These are phyloP conservation scores for Ophioninae sp. DNA, from an alignment of 2,888 invertebrate genomes.

Conservation along the genomic window DNA sequence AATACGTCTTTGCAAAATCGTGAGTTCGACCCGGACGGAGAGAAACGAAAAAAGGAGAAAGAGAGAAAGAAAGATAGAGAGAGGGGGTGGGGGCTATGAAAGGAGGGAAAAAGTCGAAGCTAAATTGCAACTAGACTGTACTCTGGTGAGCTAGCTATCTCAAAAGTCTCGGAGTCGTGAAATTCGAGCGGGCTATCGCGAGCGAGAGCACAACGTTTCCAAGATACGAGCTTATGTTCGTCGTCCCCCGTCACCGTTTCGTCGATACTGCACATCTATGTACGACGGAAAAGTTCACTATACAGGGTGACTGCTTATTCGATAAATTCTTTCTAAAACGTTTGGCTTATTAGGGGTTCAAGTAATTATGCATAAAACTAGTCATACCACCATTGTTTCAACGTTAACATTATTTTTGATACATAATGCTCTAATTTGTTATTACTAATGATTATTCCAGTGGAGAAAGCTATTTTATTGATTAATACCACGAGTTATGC, in stretches of 20 bases:
- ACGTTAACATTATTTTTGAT: too few relatives aligned
- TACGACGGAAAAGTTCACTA: neutral
- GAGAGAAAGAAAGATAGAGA: neutral
- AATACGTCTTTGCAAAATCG: conserved; percentile 48
- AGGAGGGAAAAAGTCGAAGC: neutral
- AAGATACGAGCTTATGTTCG: conserved; percentile 26
- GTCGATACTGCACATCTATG: neutral
- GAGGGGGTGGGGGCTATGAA: neutral
- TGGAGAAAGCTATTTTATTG: too few relatives aligned
- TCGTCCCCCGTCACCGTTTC: conserved; percentile 2
- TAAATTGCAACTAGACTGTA: conserved; percentile 37
- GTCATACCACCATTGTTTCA: too few relatives aligned
- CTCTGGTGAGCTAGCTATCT: conserved; percentile 34
- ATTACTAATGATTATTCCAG: too few relatives aligned
- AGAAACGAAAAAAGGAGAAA: neutral
- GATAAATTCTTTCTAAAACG: too few relatives aligned
- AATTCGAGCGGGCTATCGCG: conserved; percentile 43
- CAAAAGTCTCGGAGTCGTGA: conserved; percentile 38
- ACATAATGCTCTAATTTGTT: too few relatives aligned
- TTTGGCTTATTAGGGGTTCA: too few relatives aligned
- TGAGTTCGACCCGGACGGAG: conserved; percentile 26
- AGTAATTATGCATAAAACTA: too few relatives aligned
- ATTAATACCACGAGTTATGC: too few relatives aligned
- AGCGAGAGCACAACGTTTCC: conserved; percentile 18
- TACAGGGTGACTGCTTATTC: neutral